Percentiles rank a stretch among this genome's conserved stretches.
These are phyloP conservation scores for Azorinus chamasolen DNA, from an alignment of 2,888 invertebrate species.

Conservation along the genomic window DNA sequence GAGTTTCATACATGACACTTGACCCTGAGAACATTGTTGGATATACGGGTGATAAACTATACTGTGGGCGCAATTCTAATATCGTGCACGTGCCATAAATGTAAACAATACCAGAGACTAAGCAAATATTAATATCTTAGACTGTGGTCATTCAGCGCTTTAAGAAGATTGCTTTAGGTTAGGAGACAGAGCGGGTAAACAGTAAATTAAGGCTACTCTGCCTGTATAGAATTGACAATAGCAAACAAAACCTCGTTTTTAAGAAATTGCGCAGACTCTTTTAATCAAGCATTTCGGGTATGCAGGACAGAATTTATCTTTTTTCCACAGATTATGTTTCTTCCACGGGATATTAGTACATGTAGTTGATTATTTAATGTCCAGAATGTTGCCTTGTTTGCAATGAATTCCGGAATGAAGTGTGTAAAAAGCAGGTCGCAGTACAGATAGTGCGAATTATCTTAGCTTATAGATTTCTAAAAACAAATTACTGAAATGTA, in stretches of 20 bases:
- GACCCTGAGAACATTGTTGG: conserved; percentile 51
- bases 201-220: conserved; percentile 36
- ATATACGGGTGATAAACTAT: conserved; percentile 65
- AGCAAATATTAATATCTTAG: conserved; percentile 65
- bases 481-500: too few relatives aligned
- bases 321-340: not conserved
- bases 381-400: too few relatives aligned
- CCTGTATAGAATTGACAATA: conserved; percentile 47
- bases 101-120: conserved; percentile 63
- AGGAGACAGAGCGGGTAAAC: conserved; percentile 22
- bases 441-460: too few relatives aligned
- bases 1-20: conserved; percentile 51
- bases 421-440: too few relatives aligned
- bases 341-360: not conserved
- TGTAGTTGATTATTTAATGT: too few relatives aligned
- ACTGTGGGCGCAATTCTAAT: conserved; percentile 45
- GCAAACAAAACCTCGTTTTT: conserved; percentile 31
- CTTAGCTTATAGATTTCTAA: too few relatives aligned
- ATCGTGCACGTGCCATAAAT: conserved; percentile 64
- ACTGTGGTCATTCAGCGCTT: conserved; percentile 50
- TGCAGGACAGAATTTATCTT: not conserved
- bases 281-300: conserved; percentile 3
- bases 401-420: too few relatives aligned
- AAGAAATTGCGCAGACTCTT: not conserved
- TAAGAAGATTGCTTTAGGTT: conserved; percentile 55